A percentile compares a stretch with the other conserved stretches of the same genome.
phyloP scores from a whole-genome alignment of 2,113 vertebrate genomes.

The Oreochromis tanganicae region DNA sequence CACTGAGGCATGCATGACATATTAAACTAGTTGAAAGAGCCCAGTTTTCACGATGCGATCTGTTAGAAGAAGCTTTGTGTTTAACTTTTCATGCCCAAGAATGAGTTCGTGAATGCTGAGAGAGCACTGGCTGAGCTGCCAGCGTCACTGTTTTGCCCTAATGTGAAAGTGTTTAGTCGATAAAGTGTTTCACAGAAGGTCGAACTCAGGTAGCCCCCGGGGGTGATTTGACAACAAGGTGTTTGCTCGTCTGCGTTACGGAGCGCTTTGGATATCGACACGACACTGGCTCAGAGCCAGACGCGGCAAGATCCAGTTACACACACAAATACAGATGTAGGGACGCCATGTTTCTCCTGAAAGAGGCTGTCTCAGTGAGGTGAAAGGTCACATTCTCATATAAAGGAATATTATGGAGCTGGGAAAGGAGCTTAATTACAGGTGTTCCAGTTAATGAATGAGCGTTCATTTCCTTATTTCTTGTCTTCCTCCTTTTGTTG shows the following conservation, averaged over 20 bases:
- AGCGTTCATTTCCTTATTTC: neutral
- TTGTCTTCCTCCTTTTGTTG: neutral
- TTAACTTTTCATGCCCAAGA: neutral
- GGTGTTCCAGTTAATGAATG: neutral
- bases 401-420: neutral
- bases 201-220: neutral
- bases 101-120: neutral
- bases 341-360: neutral
- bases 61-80: neutral
- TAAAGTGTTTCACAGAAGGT: neutral
- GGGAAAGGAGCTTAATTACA: neutral
- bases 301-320: neutral
- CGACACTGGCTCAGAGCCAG: neutral
- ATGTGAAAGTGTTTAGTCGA: neutral
- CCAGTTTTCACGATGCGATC: neutral
- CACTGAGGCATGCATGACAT: neutral
- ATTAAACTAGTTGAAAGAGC: neutral
- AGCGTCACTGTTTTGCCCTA: neutral
- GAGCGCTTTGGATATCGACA: constrained; percentile 1
- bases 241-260: neutral
- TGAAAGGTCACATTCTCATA: neutral
- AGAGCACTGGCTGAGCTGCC: neutral
- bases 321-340: neutral
- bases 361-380: neutral
- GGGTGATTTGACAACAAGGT: neutral